Conservation (phyloP, 1,140 invertebrate genomes). For the Bacillus rossius region DNA sequence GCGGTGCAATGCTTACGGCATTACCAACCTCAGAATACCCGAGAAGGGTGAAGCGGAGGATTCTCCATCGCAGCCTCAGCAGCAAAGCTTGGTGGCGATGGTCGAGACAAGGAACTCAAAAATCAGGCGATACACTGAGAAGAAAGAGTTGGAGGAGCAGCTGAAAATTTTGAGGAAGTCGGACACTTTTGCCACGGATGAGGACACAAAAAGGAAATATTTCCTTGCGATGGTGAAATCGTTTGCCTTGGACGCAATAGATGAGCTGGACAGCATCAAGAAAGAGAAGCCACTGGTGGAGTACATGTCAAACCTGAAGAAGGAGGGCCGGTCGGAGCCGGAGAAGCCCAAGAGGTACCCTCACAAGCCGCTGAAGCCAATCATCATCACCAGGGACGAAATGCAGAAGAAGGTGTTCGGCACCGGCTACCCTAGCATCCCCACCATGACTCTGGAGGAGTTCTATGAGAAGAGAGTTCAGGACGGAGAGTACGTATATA, state of each 20-base stretch:
- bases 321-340: constrained; percentile 16
- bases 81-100: constrained; percentile 14
- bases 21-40: constrained; percentile 57
- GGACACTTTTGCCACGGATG: constrained; percentile 59
- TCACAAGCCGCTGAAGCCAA: constrained; percentile 63
- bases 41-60: constrained; percentile 20
- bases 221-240: constrained; percentile 71
- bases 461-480: constrained; percentile 87
- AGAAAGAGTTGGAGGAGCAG: constrained; percentile 71
- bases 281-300: constrained; percentile 68
- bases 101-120: constrained; percentile 54
- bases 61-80: not conserved
- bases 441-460: constrained; percentile 89
- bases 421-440: constrained; percentile 88
- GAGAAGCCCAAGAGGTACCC: not conserved
- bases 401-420: constrained; percentile 92
- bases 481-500: constrained; percentile 64
- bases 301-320: constrained; percentile 55
- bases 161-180: constrained; percentile 57
- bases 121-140: constrained; percentile 71
- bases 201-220: constrained; percentile 77
- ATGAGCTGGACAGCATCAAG: constrained; percentile 69
- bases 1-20: constrained; percentile 69
- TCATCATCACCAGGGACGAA: constrained; percentile 88
- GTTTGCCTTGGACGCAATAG: constrained; percentile 66